A percentile compares a stretch with the other conserved stretches of the same genome.
These are phyloP conservation scores for Microtus richardsoni DNA, from an alignment of 2,113 vertebrate species.

Conservation along the genomic window DNA sequence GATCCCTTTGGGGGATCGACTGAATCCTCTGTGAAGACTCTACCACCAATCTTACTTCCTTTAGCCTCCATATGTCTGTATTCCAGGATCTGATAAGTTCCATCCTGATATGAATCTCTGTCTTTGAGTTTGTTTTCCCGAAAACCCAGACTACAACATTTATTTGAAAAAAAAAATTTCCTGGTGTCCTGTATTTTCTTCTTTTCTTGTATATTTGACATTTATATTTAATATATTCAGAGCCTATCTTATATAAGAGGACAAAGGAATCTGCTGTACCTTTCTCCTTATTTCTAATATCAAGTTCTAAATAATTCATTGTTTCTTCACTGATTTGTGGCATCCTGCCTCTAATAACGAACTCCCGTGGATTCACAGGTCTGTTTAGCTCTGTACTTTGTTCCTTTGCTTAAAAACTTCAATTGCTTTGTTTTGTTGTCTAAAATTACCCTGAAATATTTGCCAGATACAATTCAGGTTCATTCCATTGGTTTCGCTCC, in stretches of 20 bases:
- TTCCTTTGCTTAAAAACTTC: slow-evolving; percentile 1
- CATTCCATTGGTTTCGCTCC: not conserved
- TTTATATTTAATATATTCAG: not conserved
- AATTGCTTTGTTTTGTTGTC: not conserved
- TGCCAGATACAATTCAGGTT: slow-evolving; percentile 2
- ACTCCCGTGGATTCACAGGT: not conserved
- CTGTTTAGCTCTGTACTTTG: not conserved
- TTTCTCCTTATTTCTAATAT: not conserved
- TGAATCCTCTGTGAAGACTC: not conserved
- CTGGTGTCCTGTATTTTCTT: not conserved
- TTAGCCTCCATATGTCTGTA: not conserved
- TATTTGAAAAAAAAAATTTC: not conserved
- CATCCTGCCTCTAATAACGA: not conserved
- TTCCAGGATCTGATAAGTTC: not conserved
- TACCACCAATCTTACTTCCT: too few relatives aligned
- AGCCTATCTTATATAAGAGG: not conserved
- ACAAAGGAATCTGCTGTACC: not conserved
- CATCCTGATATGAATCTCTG: not conserved
- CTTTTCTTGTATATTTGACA: not conserved
- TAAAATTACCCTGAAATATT: slow-evolving; percentile 11
- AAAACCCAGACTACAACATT: not conserved
- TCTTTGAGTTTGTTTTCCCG: not conserved
- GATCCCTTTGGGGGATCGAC: not conserved
- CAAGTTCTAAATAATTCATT: not conserved
- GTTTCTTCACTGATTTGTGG: not conserved